Conservation (phyloP, 2,113 vertebrate genomes). For the Varanus salvator region DNA sequence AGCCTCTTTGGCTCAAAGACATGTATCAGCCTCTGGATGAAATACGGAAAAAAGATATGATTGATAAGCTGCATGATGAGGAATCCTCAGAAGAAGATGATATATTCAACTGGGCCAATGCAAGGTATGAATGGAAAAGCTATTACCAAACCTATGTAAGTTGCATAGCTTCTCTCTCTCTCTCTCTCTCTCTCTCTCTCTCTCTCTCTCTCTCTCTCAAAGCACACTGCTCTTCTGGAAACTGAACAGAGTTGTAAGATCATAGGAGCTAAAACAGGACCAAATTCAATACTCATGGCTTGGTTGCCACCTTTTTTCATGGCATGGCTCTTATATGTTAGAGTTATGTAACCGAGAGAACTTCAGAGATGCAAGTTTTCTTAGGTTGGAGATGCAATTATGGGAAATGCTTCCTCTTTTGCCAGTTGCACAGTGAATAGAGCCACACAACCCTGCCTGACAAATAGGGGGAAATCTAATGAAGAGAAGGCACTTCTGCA, state of each 20-base stretch:
- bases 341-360: background rate
- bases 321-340: background rate
- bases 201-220: background rate
- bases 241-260: background rate
- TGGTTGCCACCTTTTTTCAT: background rate
- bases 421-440: too few relatives aligned
- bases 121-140: background rate
- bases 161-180: background rate
- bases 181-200: too few relatives aligned
- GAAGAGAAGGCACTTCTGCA: background rate
- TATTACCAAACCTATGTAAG: background rate
- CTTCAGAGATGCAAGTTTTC: background rate
- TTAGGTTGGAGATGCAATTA: too few relatives aligned
- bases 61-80: constrained; percentile 22
- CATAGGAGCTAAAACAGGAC: background rate
- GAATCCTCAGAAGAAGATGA: constrained; percentile 11
- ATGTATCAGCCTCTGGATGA: constrained; percentile 26
- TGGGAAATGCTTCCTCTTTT: background rate
- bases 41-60: constrained; percentile 13
- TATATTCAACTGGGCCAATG: constrained; percentile 15
- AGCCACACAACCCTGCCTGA: background rate
- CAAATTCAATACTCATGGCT: background rate
- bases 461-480: background rate
- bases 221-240: background rate
- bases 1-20: constrained; percentile 35